These are phyloP conservation scores for Potorous gilbertii DNA, from an alignment of 2,797 vertebrate species.

Conservation along the genomic window DNA sequence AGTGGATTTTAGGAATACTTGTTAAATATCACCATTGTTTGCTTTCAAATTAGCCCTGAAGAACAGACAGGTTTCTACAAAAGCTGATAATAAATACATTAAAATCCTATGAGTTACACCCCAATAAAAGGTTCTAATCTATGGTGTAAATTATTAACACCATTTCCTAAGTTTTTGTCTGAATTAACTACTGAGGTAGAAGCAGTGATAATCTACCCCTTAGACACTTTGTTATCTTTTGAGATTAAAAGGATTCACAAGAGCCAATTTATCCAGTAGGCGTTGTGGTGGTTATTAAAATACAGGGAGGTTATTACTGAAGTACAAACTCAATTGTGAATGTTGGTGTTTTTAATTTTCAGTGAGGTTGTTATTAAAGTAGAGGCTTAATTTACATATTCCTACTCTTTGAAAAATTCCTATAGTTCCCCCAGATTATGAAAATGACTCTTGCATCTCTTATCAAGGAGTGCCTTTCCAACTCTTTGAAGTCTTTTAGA, in stretches of 20 bases:
- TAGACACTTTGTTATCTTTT: background rate
- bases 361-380: background rate
- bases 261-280: background rate
- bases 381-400: background rate
- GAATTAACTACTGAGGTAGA: background rate
- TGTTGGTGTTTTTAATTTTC: background rate
- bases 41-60: background rate
- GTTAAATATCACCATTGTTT: background rate
- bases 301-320: background rate
- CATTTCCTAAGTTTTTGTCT: background rate
- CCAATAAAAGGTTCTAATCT: background rate
- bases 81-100: background rate
- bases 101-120: background rate
- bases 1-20: background rate
- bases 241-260: background rate
- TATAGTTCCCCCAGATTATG: background rate
- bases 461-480: background rate
- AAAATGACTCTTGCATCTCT: background rate
- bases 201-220: background rate
- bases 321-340: background rate
- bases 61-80: background rate
- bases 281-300: background rate
- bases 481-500: background rate
- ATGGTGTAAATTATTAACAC: background rate
- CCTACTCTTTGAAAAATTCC: background rate